These are phyloP conservation scores for Zaprionus bogoriensis DNA, from an alignment of 2,888 invertebrate genomes.

Conservation along the genomic window DNA sequence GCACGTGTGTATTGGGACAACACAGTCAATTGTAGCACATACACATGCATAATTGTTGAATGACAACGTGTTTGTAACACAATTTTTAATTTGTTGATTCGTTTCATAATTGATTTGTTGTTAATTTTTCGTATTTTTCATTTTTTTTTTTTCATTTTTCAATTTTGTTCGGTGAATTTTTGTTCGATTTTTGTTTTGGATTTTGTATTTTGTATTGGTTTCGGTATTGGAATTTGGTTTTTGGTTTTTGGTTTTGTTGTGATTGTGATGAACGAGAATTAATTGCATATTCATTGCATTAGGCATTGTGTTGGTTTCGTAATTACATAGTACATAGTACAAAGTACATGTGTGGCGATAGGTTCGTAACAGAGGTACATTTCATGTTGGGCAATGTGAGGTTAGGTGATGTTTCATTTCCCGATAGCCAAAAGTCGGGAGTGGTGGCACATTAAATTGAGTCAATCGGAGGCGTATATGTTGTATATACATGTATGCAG, in stretches of 20 bases:
- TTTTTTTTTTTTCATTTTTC: constrained; percentile 1
- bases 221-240: constrained; percentile 16
- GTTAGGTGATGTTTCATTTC: constrained; percentile 29
- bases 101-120: constrained; percentile 36
- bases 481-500: constrained; percentile 21
- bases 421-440: constrained; percentile 35
- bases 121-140: neutral
- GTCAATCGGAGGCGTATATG: constrained; percentile 20
- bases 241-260: constrained; percentile 26
- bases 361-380: neutral
- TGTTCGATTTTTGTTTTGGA: neutral
- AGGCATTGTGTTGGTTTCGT: constrained; percentile 38
- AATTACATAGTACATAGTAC: constrained; percentile 40
- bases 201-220: constrained; percentile 7
- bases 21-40: constrained; percentile 48
- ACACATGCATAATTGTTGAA: constrained; percentile 62
- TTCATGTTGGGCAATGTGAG: constrained; percentile 31
- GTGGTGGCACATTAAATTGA: constrained; percentile 10
- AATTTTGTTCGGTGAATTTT: constrained; percentile 28
- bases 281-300: constrained; percentile 64
- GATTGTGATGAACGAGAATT: constrained; percentile 46
- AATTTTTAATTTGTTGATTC: constrained; percentile 48
- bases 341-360: constrained; percentile 29
- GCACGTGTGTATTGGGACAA: constrained; percentile 17
- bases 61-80: constrained; percentile 45